phyloP scores from a whole-genome alignment of 1,140 invertebrate species.

The Drosophila lowei region DNA sequence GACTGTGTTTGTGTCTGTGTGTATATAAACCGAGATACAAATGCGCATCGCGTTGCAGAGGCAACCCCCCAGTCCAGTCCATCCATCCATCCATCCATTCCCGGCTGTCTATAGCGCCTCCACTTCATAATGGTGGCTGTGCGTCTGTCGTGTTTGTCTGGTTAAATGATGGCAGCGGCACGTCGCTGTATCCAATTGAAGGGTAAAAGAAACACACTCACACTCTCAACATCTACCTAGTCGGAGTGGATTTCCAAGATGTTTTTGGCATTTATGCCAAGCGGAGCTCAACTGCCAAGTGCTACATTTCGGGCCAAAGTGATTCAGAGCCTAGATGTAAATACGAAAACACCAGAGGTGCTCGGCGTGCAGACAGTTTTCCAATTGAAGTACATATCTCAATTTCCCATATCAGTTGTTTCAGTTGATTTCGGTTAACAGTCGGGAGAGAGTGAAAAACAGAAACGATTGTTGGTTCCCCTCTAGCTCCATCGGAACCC shows the following conservation, averaged over 20 bases:
- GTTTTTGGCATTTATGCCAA: slow-evolving; percentile 69
- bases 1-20: slow-evolving; percentile 22
- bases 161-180: slow-evolving; percentile 66
- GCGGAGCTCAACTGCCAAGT: slow-evolving; percentile 54
- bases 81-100: slow-evolving; percentile 6
- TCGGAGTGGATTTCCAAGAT: slow-evolving; percentile 58
- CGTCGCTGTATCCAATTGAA: slow-evolving; percentile 68
- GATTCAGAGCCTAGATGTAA: not conserved
- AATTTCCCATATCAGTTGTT: slow-evolving; percentile 42
- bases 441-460: slow-evolving; percentile 1
- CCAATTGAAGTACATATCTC: slow-evolving; percentile 27
- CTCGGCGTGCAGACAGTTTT: not conserved
- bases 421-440: slow-evolving; percentile 59
- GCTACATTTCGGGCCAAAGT: slow-evolving; percentile 19
- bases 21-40: slow-evolving; percentile 54
- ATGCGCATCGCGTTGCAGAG: slow-evolving; percentile 57
- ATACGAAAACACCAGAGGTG: too few relatives aligned
- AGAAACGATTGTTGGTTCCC: slow-evolving; percentile 19
- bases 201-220: slow-evolving; percentile 55
- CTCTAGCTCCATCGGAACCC: too few relatives aligned
- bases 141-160: slow-evolving; percentile 37
- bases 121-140: slow-evolving; percentile 27
- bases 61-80: slow-evolving; percentile 4
- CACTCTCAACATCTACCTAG: slow-evolving; percentile 21
- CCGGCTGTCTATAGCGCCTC: slow-evolving; percentile 19